Conservation (phyloP, 1,140 invertebrate species). For the Drosophila ercepeae region DNA sequence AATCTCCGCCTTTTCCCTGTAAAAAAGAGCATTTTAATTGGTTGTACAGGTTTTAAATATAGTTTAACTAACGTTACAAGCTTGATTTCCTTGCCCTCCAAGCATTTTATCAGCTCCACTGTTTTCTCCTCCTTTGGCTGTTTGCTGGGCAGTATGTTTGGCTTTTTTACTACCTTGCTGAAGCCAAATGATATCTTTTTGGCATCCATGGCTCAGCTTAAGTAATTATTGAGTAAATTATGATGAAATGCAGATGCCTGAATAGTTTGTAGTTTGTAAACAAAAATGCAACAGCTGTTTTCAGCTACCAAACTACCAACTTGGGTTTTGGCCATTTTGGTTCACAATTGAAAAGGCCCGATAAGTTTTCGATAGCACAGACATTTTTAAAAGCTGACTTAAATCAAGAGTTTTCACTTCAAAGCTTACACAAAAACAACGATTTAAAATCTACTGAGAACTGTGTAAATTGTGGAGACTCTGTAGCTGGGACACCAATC, state of each 20-base stretch:
- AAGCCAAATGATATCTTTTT: slow-evolving; percentile 93
- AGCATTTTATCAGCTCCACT: slow-evolving; percentile 89
- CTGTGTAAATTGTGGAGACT: background rate
- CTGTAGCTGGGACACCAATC: background rate
- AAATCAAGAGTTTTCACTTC: background rate
- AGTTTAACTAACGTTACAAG: slow-evolving; percentile 87
- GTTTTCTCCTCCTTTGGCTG: slow-evolving; percentile 84
- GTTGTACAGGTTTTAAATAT: slow-evolving; percentile 9
- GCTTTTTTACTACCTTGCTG: slow-evolving; percentile 88
- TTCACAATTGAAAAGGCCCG: background rate
- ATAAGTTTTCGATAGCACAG: background rate
- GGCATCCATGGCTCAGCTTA: slow-evolving; percentile 75
- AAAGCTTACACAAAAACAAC: background rate
- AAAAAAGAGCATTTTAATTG: background rate
- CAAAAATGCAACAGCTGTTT: slow-evolving; percentile 64
- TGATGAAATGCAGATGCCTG: slow-evolving; percentile 15
- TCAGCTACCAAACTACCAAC: background rate
- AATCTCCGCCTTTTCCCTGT: slow-evolving; percentile 85
- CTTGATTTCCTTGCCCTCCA: slow-evolving; percentile 90
- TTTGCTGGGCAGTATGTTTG: slow-evolving; percentile 83
- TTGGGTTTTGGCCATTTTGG: background rate
- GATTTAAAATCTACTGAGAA: background rate
- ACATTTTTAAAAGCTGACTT: background rate
- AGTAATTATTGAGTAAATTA: background rate
- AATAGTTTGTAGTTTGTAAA: slow-evolving; percentile 68